Percentiles rank a stretch among this genome's conserved stretches.
phyloP scores from a whole-genome alignment of 2,113 vertebrate species.

The Megatriorchis doriae region DNA sequence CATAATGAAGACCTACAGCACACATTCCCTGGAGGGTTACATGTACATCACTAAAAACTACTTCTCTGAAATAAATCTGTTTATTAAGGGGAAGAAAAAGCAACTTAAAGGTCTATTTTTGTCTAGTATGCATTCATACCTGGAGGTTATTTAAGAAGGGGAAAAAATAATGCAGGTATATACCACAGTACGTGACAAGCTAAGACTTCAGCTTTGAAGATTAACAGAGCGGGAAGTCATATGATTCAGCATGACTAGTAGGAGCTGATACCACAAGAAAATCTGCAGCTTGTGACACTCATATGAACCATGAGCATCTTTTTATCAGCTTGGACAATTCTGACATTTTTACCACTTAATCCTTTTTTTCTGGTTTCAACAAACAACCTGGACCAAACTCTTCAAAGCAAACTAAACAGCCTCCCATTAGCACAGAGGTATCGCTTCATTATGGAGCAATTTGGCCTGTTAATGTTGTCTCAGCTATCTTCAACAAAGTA shows the following conservation, averaged over 20 bases:
- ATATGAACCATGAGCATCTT: neutral
- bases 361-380: neutral
- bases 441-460: accelerated
- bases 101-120: neutral
- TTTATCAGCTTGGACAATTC: neutral
- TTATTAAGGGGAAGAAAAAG: neutral
- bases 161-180: neutral
- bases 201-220: neutral
- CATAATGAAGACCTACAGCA: neutral
- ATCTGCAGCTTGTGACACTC: neutral
- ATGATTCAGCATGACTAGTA: neutral
- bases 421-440: neutral
- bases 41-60: neutral
- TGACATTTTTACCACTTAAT: neutral
- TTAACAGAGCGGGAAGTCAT: neutral
- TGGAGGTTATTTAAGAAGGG: neutral
- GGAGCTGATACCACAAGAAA: neutral
- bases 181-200: neutral
- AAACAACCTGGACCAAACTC: neutral
- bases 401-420: neutral
- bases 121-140: neutral
- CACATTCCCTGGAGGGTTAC: neutral
- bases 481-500: neutral
- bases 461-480: neutral
- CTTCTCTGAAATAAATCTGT: neutral